phyloP scores from a whole-genome alignment of 2,797 vertebrate genomes.

The Schizopygopsis malacanthus region DNA sequence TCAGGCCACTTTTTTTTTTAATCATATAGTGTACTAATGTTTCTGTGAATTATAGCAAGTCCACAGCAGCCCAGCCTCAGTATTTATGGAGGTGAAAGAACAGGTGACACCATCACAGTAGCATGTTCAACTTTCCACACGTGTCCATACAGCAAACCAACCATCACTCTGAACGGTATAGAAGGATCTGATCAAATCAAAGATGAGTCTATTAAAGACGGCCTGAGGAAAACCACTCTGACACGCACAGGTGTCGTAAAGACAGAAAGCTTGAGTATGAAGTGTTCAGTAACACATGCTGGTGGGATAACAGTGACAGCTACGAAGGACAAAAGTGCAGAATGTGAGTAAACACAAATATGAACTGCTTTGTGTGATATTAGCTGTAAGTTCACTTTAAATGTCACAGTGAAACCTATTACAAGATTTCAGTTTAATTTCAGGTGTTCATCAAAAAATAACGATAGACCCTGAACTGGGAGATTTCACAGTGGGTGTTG shows the following conservation, averaged over 20 bases:
- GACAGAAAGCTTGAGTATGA: too few species aligned
- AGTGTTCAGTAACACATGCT: constrained; percentile 32
- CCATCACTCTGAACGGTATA: constrained; percentile 20
- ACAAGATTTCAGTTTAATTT: not conserved
- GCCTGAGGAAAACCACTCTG: too few species aligned
- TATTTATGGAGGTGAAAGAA: too few species aligned
- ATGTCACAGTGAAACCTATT: not conserved
- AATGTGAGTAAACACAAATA: too few species aligned
- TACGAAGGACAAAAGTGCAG: not conserved
- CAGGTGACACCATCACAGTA: too few species aligned
- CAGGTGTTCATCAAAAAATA: constrained; percentile 66
- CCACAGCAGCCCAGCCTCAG: not conserved
- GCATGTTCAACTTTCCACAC: constrained; percentile 4
- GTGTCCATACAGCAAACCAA: constrained; percentile 37
- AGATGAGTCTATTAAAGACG: fast-evolving
- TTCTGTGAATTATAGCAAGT: not conserved
- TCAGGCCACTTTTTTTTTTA: too few species aligned
- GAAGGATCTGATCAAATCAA: not conserved
- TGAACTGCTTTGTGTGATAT: too few species aligned
- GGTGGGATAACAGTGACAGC: too few species aligned
- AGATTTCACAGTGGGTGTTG: constrained; percentile 60
- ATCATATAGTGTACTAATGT: too few species aligned
- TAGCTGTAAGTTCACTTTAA: not conserved
- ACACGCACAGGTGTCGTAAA: too few species aligned
- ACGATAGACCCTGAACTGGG: constrained; percentile 48